These are phyloP conservation scores for Fregetta grallaria DNA, from an alignment of 2,113 vertebrate species.

Conservation along the genomic window DNA sequence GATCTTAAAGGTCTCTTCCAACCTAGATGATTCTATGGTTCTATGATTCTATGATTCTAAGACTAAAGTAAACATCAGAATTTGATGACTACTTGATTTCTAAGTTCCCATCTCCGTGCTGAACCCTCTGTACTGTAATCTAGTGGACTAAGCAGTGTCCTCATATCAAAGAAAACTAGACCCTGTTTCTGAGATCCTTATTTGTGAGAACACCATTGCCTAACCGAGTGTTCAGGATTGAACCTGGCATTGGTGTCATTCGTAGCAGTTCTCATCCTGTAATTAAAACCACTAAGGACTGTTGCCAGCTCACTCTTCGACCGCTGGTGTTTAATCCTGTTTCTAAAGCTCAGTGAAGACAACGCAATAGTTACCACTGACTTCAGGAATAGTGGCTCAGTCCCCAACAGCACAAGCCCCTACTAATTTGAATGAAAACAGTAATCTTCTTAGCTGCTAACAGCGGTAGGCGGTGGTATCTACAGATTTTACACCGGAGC, in stretches of 20 bases:
- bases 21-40: too few species aligned
- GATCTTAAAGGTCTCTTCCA: too few species aligned
- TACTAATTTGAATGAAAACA: not conserved
- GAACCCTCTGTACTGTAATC: accelerated
- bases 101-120: not conserved
- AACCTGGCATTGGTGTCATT: not conserved
- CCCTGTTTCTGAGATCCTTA: not conserved
- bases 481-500: not conserved
- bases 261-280: not conserved
- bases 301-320: not conserved
- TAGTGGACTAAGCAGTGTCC: not conserved
- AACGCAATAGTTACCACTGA: not conserved
- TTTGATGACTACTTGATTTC: not conserved
- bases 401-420: not conserved
- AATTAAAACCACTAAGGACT: not conserved
- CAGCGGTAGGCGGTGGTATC: not conserved
- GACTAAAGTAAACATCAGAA: not conserved
- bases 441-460: not conserved
- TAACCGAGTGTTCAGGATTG: not conserved
- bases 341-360: not conserved
- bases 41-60: too few species aligned
- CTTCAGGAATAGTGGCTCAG: not conserved
- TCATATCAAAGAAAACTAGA: not conserved
- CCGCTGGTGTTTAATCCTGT: not conserved
- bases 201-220: not conserved